Percentiles rank a stretch among this genome's conserved stretches.
These are phyloP conservation scores for Eulithis testata DNA, from an alignment of 2,888 invertebrate species.

Conservation along the genomic window DNA sequence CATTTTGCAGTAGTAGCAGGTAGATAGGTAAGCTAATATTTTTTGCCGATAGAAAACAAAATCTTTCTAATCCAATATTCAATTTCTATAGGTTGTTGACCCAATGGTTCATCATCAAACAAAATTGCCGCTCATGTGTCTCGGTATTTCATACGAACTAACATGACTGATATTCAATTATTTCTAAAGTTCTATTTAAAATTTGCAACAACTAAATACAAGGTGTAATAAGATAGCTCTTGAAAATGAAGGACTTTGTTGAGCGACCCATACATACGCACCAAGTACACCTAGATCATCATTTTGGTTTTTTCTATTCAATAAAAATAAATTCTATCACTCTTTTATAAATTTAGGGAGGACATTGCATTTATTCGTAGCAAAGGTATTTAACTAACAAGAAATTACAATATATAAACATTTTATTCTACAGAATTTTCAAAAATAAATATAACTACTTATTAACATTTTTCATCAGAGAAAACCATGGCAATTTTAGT, in stretches of 20 bases:
- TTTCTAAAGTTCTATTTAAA: constrained; percentile 11
- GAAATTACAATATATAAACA: too few species aligned
- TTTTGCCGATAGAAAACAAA: background rate
- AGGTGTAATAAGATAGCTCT: background rate
- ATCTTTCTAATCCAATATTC: background rate
- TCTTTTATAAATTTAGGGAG: too few species aligned
- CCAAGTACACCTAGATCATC: too few species aligned
- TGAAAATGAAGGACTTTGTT: background rate
- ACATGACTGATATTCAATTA: constrained; percentile 10
- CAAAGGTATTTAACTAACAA: too few species aligned
- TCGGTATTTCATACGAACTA: constrained; percentile 3
- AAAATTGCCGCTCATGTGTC: constrained; percentile 1
- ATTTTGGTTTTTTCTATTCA: too few species aligned
- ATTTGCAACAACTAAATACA: constrained; percentile 4
- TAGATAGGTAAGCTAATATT: background rate
- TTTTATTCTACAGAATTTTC: too few species aligned
- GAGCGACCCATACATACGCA: too few species aligned
- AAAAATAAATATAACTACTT: too few species aligned
- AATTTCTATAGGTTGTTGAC: background rate
- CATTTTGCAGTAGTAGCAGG: too few species aligned
- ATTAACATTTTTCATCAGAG: too few species aligned
- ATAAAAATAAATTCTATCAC: too few species aligned
- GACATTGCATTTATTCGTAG: too few species aligned
- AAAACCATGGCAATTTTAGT: background rate
- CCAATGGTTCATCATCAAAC: constrained; percentile 1